phyloP scores from a whole-genome alignment of 2,888 invertebrate genomes.

The Trileptium ribeirensis region DNA sequence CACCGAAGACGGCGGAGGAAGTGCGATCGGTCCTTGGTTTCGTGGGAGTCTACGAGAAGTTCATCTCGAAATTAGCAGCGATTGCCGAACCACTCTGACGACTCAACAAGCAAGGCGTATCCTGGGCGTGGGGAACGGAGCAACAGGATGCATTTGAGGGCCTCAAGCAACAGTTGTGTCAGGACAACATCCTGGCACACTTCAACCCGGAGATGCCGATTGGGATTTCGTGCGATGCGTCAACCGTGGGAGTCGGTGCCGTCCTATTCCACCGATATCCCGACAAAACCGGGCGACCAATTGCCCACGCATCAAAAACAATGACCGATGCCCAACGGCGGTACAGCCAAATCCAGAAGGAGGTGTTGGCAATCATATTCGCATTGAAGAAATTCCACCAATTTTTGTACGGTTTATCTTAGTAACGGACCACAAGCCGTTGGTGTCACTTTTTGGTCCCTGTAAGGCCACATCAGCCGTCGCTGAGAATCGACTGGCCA shows the following conservation, averaged over 20 bases:
- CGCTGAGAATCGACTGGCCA: slow-evolving; percentile 24
- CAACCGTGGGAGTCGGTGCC: slow-evolving; percentile 18
- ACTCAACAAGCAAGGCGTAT: not conserved
- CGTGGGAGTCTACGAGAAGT: not conserved
- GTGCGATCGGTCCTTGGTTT: not conserved
- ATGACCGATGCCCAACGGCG: slow-evolving; percentile 32
- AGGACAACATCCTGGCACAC: not conserved
- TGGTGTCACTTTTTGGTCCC: slow-evolving; percentile 31
- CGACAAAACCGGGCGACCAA: slow-evolving; percentile 30
- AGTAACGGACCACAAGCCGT: slow-evolving; percentile 35
- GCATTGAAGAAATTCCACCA: slow-evolving; percentile 38
- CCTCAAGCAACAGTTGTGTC: not conserved
- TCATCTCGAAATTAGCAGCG: not conserved
- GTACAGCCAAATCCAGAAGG: slow-evolving; percentile 40
- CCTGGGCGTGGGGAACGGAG: not conserved
- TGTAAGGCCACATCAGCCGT: slow-evolving; percentile 15
- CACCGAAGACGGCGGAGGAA: not conserved
- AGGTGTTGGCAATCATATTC: slow-evolving; percentile 36
- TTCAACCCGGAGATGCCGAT: not conserved
- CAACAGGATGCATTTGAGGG: not conserved
- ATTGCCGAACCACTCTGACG: not conserved
- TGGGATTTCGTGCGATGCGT: slow-evolving; percentile 8
- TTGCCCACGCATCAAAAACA: slow-evolving; percentile 37
- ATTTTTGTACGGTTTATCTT: slow-evolving; percentile 37
- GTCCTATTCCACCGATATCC: slow-evolving; percentile 31